Base-by-base conservation (phyloP, 2,113 vertebrate genomes). In the Rhinoptilus africanus region DNA sequence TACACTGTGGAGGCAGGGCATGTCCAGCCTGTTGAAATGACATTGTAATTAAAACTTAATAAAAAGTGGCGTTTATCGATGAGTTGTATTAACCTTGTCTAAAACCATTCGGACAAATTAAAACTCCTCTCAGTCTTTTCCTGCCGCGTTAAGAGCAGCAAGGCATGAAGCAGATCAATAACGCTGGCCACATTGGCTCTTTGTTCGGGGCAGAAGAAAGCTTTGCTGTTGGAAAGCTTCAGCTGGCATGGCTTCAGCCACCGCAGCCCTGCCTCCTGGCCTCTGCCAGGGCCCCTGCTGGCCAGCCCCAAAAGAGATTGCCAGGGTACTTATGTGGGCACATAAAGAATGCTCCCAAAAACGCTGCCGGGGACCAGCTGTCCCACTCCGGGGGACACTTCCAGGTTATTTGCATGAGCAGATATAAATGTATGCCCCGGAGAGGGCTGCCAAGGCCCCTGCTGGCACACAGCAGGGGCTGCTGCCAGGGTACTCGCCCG, bases 1-100 rank as follows among this genome's bases (percentile, higher is more conserved):
- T 69, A 54, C 20, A 4, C 32, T 32, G 63, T 89, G 73, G 66
- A 93, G 26, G 34, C 45, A 43, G 14, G 41, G 57, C 50, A 54
- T 1, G 11, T 54, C 64, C 80, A 78, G 56, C 76, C 41, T 50
- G 74, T 74, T 74, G 71, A 92, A 96, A 94, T 41, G 32, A 75
- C 67, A 7, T n/a, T 12, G 60, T 78, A 89, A 96, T 91, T 95
- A 91, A 91, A 93, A 92, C 63, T 41, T 60, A 89, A 97, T 94
- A 92, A 95, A 96, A 95, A 67, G 62, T 35, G 28, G 67, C 41
- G 24, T 57, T 93, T 83, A 77, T 63, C 12, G 19, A 90, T 45
- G 73, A 37, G 74, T 63, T 93, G 82, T 91, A 91, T 95, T 89
- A 96, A 97, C 93, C 92, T 89, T 95, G 95, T 97, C 94, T 74